A percentile compares a stretch with the other conserved stretches of the same genome.
Conservation (phyloP, 2,888 invertebrate genomes). For the Endomychus coccineus region DNA sequence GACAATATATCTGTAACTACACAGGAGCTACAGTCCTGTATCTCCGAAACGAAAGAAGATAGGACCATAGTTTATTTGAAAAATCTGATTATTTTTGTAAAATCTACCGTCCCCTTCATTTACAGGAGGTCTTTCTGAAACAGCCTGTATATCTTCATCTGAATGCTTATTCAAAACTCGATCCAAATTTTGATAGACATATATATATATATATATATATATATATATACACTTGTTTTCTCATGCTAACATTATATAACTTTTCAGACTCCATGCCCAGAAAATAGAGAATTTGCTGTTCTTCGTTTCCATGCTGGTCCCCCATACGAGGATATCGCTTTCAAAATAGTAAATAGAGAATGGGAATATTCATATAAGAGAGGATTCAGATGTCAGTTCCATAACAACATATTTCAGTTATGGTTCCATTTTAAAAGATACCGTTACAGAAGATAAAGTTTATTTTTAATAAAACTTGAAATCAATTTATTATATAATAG, state of each 20-base stretch:
- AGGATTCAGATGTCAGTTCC: constrained; percentile 98
- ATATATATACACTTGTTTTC: too few relatives aligned
- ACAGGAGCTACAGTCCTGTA: too few relatives aligned
- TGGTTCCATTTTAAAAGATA: constrained; percentile 99
- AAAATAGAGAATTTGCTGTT: constrained; percentile 92
- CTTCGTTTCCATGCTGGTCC: constrained; percentile 96
- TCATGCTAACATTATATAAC: background rate
- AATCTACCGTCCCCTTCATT: too few relatives aligned
- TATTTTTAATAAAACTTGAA: too few relatives aligned
- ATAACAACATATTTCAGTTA: constrained; percentile 98
- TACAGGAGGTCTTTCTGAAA: too few relatives aligned
- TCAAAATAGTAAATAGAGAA: constrained; percentile 97
- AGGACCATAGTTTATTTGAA: too few relatives aligned
- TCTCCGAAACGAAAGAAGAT: too few relatives aligned
- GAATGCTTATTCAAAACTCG: too few relatives aligned
- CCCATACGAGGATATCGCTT: constrained; percentile 98
- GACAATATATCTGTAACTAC: too few relatives aligned
- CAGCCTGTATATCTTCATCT: constrained; percentile 11
- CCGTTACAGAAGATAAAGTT: constrained; percentile 61
- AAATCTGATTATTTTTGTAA: too few relatives aligned
- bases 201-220: constrained; percentile 1
- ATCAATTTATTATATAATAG: too few relatives aligned
- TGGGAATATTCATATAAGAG: constrained; percentile 99
- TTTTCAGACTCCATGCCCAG: constrained; percentile 76
- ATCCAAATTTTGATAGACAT: background rate